Percentiles rank a stretch among this genome's conserved stretches.
Conservation (phyloP, 2,888 invertebrate species). For the Epirrhoe tristata region DNA sequence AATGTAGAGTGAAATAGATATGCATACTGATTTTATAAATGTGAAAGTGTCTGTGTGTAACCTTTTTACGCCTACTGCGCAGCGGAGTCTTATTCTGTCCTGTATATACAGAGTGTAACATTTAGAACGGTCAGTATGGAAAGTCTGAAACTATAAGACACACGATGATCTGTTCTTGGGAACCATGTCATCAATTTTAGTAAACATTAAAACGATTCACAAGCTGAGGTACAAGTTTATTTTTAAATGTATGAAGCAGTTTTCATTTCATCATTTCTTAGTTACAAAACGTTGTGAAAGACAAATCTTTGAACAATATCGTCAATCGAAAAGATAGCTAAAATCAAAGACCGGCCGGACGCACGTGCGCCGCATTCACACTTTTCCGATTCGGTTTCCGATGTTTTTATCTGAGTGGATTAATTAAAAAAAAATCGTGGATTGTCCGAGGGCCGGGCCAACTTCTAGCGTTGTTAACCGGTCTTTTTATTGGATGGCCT, state of each 20-base stretch:
- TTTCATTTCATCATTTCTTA: not conserved
- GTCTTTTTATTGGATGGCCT: not conserved
- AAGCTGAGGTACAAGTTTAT: too few species aligned
- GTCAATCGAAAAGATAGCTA: not conserved
- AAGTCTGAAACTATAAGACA: too few species aligned
- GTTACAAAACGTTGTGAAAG: not conserved
- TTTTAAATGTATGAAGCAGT: too few species aligned
- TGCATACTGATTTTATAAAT: not conserved
- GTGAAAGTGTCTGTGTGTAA: not conserved
- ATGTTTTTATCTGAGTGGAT: not conserved
- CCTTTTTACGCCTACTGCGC: too few species aligned
- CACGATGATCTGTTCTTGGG: too few species aligned
- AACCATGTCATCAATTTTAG: too few species aligned
- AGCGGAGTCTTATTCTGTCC: too few species aligned
- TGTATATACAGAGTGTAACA: not conserved
- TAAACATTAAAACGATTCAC: too few species aligned
- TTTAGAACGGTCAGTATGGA: too few species aligned
- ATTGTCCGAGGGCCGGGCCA: not conserved
- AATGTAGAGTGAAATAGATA: not conserved
- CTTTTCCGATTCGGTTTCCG: not conserved
- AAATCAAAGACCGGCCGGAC: not conserved
- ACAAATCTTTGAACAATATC: not conserved
- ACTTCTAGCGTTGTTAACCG: not conserved
- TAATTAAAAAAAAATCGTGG: not conserved
- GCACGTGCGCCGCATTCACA: not conserved